phyloP scores from a whole-genome alignment of 1,140 invertebrate species.

The Nephotettix cincticeps region DNA sequence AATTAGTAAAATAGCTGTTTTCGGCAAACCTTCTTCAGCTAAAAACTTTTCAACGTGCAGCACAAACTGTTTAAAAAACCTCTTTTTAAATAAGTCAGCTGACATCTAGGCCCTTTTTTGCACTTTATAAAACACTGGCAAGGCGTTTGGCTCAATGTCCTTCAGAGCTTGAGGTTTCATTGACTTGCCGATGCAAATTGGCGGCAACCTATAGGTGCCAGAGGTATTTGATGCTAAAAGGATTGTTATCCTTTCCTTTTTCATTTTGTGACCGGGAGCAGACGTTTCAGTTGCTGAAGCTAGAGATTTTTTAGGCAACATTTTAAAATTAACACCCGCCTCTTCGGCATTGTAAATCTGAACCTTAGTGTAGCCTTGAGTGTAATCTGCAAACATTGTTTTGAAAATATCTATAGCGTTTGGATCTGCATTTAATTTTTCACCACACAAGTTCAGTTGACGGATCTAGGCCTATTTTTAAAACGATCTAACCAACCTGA shows the following conservation, averaged over 20 bases:
- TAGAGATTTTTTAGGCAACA: conserved; percentile 22
- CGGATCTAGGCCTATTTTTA: conserved; percentile 6
- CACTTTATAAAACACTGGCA: conserved; percentile 37
- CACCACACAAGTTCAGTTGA: conserved; percentile 12
- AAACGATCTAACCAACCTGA: neutral
- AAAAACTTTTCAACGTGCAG: conserved; percentile 38
- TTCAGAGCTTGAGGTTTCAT: conserved; percentile 39
- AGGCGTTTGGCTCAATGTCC: conserved; percentile 27
- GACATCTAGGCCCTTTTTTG: conserved; percentile 40
- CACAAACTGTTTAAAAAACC: conserved; percentile 43
- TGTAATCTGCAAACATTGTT: conserved; percentile 10
- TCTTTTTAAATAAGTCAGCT: conserved; percentile 40
- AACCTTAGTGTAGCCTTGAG: conserved; percentile 1
- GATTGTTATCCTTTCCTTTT: conserved; percentile 33
- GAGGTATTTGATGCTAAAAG: conserved; percentile 35
- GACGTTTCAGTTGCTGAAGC: neutral
- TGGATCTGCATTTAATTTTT: conserved; percentile 19
- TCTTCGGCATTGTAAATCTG: conserved; percentile 37
- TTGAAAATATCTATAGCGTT: conserved; percentile 14
- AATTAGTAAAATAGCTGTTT: conserved; percentile 40
- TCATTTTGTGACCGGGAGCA: conserved; percentile 32
- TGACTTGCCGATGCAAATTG: conserved; percentile 38
- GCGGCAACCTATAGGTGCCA: conserved; percentile 36
- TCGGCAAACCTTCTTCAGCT: conserved; percentile 33
- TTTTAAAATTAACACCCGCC: conserved; percentile 32